Base-by-base conservation (phyloP, 30 jellyfish, hydroid and myxozoan genomes). In the Aurelia aurita region DNA sequence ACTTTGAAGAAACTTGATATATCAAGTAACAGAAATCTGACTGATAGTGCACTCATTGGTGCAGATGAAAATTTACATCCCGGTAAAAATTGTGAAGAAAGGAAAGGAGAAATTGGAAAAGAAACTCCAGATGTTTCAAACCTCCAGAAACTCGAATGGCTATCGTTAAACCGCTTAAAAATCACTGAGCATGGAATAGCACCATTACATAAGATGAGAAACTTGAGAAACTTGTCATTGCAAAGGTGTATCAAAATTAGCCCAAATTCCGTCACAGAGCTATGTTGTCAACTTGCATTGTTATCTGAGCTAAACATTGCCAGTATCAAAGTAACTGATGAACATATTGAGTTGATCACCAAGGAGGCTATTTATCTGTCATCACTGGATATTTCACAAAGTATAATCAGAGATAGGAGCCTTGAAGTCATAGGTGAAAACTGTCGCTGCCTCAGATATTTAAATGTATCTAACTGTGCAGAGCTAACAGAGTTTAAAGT, bases 121-220 rank as follows among this genome's bases (percentile, higher is more conserved):
- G 9, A 39, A 2, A 39, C 15, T 39, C 15, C 1, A 3, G 26
- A 32, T 18, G n/a, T 49, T 23, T 80, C 90, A 64, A 65, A 64
- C 26, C 47, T 64, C 65, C 13, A 23, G 21, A 21, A 54, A 22
- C 80, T 80, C 18, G 82, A 80, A 18, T 69, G 45, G 15, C 46
- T 80, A 18, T 70, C 77, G 11, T 5, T 80, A 23, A 27, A 66
- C 22, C 21, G 14, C 35, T 53, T 70, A 14, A 80, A 12, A 7
- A 47, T 80, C 26, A 80, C 82, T 32, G 90, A 80, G 29, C 53
- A 14, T 20, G 82, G 90, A 21, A 54, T 80, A 7, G 35, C 23
- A 39, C 21, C 82, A 29, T 18, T 80, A 3, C n/a, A 9, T 10
- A 5, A 12, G 22, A 23, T 80, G 22, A 45, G 46, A 27, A 46